Percentiles rank a stretch among this genome's conserved stretches.
phyloP scores from a whole-genome alignment of 1,140 invertebrate genomes.

The Drosophila tristis region DNA sequence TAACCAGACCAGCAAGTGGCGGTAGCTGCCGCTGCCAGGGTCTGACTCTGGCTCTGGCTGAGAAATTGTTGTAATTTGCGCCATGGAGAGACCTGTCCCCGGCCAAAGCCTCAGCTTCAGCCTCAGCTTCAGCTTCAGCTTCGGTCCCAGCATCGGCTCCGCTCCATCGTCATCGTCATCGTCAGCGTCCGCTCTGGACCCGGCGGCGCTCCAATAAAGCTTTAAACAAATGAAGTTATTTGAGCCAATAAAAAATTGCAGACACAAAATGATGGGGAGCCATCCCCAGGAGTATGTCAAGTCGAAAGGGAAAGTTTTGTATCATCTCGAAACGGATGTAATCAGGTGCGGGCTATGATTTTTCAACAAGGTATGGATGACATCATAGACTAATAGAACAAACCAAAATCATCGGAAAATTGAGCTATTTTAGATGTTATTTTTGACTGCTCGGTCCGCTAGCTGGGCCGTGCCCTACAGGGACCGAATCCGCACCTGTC shows the following conservation, averaged over 20 bases:
- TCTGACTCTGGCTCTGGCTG: constrained; percentile 35
- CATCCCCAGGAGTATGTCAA: constrained; percentile 53
- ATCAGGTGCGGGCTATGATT: constrained; percentile 17
- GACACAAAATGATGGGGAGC: constrained; percentile 35
- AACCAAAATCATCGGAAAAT: background rate
- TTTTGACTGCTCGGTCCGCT: no score
- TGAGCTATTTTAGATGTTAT: background rate
- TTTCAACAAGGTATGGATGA: no score
- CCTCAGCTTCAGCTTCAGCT: constrained; percentile 3
- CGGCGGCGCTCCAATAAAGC: constrained; percentile 65
- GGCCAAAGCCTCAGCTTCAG: background rate
- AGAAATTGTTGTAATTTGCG: constrained; percentile 78
- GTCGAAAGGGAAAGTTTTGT: constrained; percentile 65
- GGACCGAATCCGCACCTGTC: constrained; percentile 26
- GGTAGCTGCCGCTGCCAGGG: constrained; percentile 4
- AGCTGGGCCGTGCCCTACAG: no score
- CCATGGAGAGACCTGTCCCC: constrained; percentile 42
- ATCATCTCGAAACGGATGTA: no score
- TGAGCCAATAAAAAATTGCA: constrained; percentile 75
- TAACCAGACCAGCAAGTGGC: constrained; percentile 36
- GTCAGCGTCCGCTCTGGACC: constrained; percentile 27
- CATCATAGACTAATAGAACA: background rate
- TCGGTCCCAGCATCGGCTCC: background rate
- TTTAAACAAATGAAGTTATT: constrained; percentile 82
- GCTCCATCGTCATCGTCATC: background rate